Percentiles rank a stretch among this genome's conserved stretches.
Conservation (phyloP, 2,797 vertebrate species). For the Gallinago nigripennis region DNA sequence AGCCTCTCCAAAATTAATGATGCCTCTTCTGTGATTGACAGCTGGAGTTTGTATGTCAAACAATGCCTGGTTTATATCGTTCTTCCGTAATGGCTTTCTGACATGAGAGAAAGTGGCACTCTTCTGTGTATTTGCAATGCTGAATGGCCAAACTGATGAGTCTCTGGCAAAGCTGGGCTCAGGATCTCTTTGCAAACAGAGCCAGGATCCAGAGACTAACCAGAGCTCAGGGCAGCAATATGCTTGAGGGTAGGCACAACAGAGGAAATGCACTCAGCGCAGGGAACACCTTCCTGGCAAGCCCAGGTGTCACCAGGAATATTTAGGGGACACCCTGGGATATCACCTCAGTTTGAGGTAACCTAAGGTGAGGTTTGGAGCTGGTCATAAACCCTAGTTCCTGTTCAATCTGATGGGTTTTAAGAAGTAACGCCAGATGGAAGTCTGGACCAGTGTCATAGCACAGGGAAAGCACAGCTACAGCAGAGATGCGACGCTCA, state of each 20-base stretch:
- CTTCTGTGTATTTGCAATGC: neutral
- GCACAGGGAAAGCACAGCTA: neutral
- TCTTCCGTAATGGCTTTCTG: constrained; percentile 2
- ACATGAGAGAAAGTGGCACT: neutral
- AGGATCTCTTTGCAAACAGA: neutral
- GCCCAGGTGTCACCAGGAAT: neutral
- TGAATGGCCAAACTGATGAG: neutral
- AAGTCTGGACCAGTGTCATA: neutral
- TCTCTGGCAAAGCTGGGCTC: neutral
- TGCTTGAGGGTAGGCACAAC: rapidly evolving
- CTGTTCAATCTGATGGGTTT: neutral
- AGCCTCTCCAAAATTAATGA: constrained; percentile 43
- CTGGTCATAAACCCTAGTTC: neutral
- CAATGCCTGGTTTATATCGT: neutral
- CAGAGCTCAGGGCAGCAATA: neutral
- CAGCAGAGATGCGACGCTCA: rapidly evolving
- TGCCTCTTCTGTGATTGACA: constrained; percentile 8
- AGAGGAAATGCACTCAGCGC: rapidly evolving
- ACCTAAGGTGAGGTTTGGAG: rapidly evolving
- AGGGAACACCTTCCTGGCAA: neutral
- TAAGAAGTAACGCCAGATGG: neutral
- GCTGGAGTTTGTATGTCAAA: neutral
- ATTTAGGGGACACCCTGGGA: neutral
- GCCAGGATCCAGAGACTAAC: neutral
- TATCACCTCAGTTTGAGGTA: neutral